Conservation (phyloP, 2,888 invertebrate species). For the Cosmia pyralina region DNA sequence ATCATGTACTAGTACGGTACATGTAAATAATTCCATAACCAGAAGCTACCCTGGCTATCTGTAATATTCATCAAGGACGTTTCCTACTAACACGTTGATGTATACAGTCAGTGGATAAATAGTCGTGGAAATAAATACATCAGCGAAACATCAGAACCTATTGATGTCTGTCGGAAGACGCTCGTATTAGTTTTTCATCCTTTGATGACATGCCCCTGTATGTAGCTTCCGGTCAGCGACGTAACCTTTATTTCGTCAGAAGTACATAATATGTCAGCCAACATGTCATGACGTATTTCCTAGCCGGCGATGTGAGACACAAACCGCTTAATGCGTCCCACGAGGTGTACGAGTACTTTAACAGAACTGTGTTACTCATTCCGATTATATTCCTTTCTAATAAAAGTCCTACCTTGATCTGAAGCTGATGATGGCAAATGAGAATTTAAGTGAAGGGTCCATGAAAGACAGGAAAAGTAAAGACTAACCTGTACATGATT, state of each 20-base stretch:
- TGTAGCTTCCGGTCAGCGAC: background rate
- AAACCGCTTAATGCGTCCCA: too few relatives aligned
- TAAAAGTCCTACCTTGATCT: background rate
- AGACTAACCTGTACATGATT: background rate
- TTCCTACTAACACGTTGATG: background rate
- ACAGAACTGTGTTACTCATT: too few relatives aligned
- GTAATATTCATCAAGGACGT: too few relatives aligned
- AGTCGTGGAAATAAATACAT: background rate
- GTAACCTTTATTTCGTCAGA: background rate
- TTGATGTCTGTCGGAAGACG: background rate
- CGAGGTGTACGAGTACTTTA: too few relatives aligned
- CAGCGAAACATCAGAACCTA: background rate
- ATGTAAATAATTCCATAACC: too few relatives aligned
- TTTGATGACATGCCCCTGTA: background rate
- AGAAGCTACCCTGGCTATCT: too few relatives aligned
- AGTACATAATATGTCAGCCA: background rate
- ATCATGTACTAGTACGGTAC: too few relatives aligned
- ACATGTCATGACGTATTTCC: background rate
- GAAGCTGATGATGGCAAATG: background rate
- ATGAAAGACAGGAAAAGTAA: background rate
- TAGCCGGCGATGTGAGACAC: background rate
- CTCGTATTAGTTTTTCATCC: too few relatives aligned
- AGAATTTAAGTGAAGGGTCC: background rate
- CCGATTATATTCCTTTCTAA: too few relatives aligned
- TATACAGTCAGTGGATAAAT: background rate